These are phyloP conservation scores for Actenoides lindsayi DNA, from an alignment of 2,113 vertebrate genomes.

Conservation along the genomic window DNA sequence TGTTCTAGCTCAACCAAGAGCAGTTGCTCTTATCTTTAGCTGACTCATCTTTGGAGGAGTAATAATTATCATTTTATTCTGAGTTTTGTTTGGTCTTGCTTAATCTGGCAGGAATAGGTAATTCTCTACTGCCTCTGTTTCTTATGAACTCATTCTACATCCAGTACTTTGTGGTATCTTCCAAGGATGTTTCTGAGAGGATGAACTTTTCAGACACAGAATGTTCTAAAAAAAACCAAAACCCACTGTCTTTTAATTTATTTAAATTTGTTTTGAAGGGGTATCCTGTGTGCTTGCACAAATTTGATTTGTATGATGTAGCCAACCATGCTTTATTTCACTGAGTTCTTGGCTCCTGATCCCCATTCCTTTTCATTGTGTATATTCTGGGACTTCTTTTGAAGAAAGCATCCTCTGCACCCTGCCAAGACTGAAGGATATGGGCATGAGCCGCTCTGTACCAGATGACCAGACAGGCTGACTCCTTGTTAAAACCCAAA, in stretches of 20 bases:
- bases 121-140: background rate
- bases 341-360: background rate
- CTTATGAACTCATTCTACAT: fast-evolving
- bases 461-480: background rate
- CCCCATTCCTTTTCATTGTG: background rate
- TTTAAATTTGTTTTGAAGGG: background rate
- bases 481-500: background rate
- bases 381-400: background rate
- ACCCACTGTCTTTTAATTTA: too few species aligned
- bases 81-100: background rate
- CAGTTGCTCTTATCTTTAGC: background rate
- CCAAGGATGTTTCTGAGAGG: background rate
- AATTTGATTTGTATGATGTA: background rate
- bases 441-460: background rate
- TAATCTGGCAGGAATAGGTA: background rate
- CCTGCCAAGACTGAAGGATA: background rate
- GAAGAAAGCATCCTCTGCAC: background rate
- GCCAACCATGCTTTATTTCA: background rate
- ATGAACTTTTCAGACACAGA: background rate
- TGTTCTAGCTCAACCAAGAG: too few species aligned
- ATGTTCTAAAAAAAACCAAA: background rate
- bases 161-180: background rate
- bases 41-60: background rate
- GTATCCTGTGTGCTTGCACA: fast-evolving
- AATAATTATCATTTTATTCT: background rate